Percentiles rank a stretch among this genome's conserved stretches.
Conservation (phyloP, 2,113 vertebrate genomes). For the Scalopus aquaticus region DNA sequence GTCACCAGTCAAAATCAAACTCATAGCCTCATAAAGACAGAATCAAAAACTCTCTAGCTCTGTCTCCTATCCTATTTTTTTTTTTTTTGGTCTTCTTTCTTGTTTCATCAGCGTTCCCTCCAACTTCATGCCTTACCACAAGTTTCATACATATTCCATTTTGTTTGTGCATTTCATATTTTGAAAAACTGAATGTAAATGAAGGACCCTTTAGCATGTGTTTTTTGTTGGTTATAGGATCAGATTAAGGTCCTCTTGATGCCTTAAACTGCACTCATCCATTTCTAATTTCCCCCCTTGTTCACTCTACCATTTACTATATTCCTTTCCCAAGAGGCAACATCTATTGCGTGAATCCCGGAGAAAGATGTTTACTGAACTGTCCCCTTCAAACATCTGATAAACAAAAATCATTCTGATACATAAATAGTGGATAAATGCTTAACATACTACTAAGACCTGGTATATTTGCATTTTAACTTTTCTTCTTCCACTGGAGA, state of each 20-base stretch:
- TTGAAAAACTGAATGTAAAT: neutral
- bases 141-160: neutral
- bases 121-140: neutral
- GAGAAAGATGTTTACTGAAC: neutral
- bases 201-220: neutral
- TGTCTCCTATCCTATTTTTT: neutral
- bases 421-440: neutral
- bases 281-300: neutral
- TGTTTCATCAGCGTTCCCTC: neutral
- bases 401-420: neutral
- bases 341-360: neutral
- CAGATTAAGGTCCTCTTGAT: neutral
- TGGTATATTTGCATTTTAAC: neutral
- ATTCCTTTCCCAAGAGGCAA: neutral
- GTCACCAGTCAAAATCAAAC: neutral
- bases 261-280: neutral
- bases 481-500: neutral
- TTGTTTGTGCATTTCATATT: neutral
- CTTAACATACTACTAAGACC: neutral
- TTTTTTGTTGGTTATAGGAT: neutral
- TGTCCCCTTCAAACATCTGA: neutral
- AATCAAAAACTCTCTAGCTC: neutral
- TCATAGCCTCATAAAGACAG: neutral
- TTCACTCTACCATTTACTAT: neutral
- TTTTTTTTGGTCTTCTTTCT: neutral